phyloP scores from a whole-genome alignment of 2,797 vertebrate genomes.

The Alca torda region DNA sequence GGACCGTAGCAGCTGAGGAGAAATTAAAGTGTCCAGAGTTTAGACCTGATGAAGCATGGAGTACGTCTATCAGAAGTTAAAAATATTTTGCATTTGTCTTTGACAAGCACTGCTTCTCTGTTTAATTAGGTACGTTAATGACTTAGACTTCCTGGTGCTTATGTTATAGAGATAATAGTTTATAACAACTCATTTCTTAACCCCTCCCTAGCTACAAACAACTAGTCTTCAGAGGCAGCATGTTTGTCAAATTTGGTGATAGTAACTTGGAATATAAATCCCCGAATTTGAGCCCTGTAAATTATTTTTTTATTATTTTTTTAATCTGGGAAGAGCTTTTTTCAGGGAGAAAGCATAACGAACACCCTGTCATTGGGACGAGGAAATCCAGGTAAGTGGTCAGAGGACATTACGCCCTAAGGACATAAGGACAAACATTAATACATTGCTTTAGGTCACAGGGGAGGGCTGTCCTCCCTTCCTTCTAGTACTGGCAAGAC shows the following conservation, averaged over 20 bases:
- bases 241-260: not conserved
- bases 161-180: not conserved
- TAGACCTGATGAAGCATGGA: not conserved
- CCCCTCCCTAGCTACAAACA: not conserved
- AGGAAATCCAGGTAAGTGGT: not conserved
- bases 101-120: not conserved
- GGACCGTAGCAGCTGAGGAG: not conserved
- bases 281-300: not conserved
- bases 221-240: not conserved
- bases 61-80: not conserved
- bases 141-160: not conserved
- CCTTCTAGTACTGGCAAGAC: not conserved
- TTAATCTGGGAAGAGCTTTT: not conserved
- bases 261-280: not conserved
- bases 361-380: not conserved
- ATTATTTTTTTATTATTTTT: not conserved
- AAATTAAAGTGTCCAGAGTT: not conserved
- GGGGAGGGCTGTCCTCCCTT: not conserved
- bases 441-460: not conserved
- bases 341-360: not conserved
- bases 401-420: not conserved
- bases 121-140: constrained; percentile 29
- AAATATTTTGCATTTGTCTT: not conserved
- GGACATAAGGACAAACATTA: not conserved
- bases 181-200: not conserved